Conservation (phyloP, 2,888 invertebrate genomes). For the Pandemis heparana region DNA sequence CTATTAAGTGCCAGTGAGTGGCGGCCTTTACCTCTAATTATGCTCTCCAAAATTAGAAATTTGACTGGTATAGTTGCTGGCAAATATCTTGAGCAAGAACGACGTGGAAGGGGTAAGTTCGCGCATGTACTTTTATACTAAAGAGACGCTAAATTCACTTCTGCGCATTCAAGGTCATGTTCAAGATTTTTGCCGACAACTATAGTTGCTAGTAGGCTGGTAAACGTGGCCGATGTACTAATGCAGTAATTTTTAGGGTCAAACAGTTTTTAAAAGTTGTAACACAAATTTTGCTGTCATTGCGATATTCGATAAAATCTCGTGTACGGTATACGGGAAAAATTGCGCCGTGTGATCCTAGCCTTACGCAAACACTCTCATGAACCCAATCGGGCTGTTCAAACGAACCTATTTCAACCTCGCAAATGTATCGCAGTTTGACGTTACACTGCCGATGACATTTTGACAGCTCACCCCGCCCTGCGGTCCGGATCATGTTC, state of each 20-base stretch:
- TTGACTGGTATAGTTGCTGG: conserved; percentile 7
- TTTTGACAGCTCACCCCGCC: conserved; percentile 32
- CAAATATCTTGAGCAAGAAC: no score
- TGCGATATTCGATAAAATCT: no score
- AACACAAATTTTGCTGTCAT: no score
- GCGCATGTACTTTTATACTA: no score
- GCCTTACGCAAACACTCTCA: conserved; percentile 1
- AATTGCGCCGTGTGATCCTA: no score
- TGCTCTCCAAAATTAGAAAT: conserved; percentile 5
- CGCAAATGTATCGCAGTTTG: conserved; percentile 14
- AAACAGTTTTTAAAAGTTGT: no score
- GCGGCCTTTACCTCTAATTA: conserved; percentile 34
- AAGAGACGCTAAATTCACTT: no score
- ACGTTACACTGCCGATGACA: conserved; percentile 34
- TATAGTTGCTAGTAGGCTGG: neutral
- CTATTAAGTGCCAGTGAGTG: conserved; percentile 36
- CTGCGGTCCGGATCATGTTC: conserved; percentile 21
- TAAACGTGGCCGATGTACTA: neutral
- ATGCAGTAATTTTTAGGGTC: no score
- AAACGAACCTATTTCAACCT: conserved; percentile 6
- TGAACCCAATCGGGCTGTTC: neutral
- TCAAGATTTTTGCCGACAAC: no score
- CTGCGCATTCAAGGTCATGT: no score
- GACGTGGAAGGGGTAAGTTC: no score
- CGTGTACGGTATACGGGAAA: no score